Evolutionary conservation across 2,113 vertebrate species (phyloP).

Genomic region (Cyphomyrus plagiostoma): DNA sequence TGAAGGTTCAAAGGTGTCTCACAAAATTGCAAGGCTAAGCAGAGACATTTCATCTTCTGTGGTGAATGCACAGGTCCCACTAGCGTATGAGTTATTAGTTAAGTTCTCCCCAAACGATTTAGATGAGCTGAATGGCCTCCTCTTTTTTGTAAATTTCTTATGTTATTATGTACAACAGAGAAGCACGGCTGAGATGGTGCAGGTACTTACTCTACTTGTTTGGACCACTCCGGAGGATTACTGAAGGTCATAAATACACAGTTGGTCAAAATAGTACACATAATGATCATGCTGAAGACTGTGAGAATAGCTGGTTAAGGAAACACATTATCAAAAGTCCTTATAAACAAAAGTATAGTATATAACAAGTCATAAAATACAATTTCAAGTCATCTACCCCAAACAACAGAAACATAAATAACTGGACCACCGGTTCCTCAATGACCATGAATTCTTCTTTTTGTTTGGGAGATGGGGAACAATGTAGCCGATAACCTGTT

Average conservation of each 20-base stretch:
- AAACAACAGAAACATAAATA: background rate
- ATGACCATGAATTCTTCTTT: background rate
- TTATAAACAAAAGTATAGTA: background rate
- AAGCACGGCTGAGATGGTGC: background rate
- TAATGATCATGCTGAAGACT: slow-evolving; percentile 99
- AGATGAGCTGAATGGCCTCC: no score
- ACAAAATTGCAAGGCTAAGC: background rate
- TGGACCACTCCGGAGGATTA: slow-evolving; percentile 95
- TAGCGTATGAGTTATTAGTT: background rate
- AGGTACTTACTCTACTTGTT: slow-evolving; percentile 94
- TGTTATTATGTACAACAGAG: no score
- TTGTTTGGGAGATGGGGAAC: background rate
- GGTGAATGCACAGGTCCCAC: background rate
- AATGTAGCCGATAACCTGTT: background rate
- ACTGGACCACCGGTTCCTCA: background rate
- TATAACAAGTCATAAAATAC: background rate
- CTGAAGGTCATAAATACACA: slow-evolving; percentile 99
- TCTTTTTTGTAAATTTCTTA: no score
- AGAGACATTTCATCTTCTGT: background rate
- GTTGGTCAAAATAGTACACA: slow-evolving; percentile 99
- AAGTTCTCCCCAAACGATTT: no score
- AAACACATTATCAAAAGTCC: slow-evolving; percentile 28
- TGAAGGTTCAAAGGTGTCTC: background rate
- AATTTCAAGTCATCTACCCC: background rate
- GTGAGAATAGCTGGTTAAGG: slow-evolving; percentile 62